A percentile compares a stretch with the other conserved stretches of the same genome.
Conservation (phyloP, 2,797 vertebrate genomes). For the Melanogrammus aeglefinus region DNA sequence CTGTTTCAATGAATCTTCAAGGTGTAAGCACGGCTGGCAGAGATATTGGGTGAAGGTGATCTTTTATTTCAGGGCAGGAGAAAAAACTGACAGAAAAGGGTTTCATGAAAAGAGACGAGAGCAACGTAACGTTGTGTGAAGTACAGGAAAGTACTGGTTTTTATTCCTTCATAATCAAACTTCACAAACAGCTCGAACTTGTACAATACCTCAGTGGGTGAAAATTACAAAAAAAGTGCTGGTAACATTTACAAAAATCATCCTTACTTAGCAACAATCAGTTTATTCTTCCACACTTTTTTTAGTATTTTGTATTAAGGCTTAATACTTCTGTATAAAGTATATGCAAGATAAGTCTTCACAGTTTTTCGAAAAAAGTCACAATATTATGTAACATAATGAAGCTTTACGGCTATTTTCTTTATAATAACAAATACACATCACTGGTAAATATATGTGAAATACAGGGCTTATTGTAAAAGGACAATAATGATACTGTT, state of each 20-base stretch:
- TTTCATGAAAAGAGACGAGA: slow-evolving; percentile 39
- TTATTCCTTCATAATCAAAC: slow-evolving; percentile 99
- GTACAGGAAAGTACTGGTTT: slow-evolving; percentile 88
- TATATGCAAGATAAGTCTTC: slow-evolving; percentile 99
- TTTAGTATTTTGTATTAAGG: slow-evolving; percentile 99
- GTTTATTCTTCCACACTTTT: slow-evolving; percentile 99
- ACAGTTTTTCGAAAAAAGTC: slow-evolving; percentile 99
- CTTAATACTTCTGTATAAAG: slow-evolving; percentile 99
- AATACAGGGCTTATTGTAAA: slow-evolving; percentile 99
- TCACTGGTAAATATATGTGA: slow-evolving; percentile 99
- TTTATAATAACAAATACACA: slow-evolving; percentile 99
- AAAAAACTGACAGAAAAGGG: slow-evolving; percentile 8
- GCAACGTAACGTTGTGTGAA: slow-evolving; percentile 74
- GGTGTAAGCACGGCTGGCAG: not conserved
- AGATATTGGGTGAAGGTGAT: not conserved
- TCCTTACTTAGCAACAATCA: slow-evolving; percentile 99
- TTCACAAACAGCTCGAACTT: slow-evolving; percentile 99
- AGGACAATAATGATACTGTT: slow-evolving; percentile 99
- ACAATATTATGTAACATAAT: slow-evolving; percentile 99
- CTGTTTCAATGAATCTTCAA: not conserved
- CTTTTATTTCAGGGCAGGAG: slow-evolving; percentile 3
- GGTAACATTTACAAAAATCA: slow-evolving; percentile 99
- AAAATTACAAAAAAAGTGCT: slow-evolving; percentile 99
- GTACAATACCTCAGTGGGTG: slow-evolving; percentile 99
- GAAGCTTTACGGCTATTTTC: slow-evolving; percentile 99